Base-by-base conservation (phyloP, 2,797 vertebrate species). In the Spea hammondii region DNA sequence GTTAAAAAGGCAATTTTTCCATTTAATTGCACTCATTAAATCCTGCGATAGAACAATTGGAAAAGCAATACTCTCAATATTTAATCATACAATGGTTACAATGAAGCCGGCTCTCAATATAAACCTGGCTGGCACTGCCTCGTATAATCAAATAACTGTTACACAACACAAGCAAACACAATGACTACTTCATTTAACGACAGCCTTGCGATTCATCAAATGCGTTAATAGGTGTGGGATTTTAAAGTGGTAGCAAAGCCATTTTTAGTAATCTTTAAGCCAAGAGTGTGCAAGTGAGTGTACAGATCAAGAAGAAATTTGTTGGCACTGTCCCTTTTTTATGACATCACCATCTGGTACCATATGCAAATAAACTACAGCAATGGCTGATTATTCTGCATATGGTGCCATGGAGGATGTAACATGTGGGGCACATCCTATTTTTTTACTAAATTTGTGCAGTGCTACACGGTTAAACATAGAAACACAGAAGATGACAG, bases 1-100 rank as follows among this genome's bases (percentile, higher is more conserved):
- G 84, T 90, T 89, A 89, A 92, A 90, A 90, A 92, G 90, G 92
- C 88, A 91, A 93, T 93, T 92, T 93, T 91, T 91, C 90, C 90
- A 91, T 93, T 92, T 93, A 94, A 93, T 92, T 93, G 91, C 87
- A 88, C 89, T 93, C 91, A 92, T 92, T 93, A 91, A 92, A 91
- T 87, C 87, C 86, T 85, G 84, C 85, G 88, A 86, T 89, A 92
- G 90, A 90, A 90, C 91, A 93, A 92, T 62, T 88, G 88, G 87
- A 91, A 93, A 93, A 92, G 90, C 90, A 93, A 91, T 91, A 90
- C 84, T 91, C 90, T 91, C 89, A 90, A 92, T 92, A 92, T 91
- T 92, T 92, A 92, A 92, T 91, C 90, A 91, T 87, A 89, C 84
- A 83, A 84, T 87, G 87, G 88, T 83, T 89, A 88, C 89, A 90